phyloP scores from a whole-genome alignment of 2,888 invertebrate genomes.

The Sphaerophoria taeniata region DNA sequence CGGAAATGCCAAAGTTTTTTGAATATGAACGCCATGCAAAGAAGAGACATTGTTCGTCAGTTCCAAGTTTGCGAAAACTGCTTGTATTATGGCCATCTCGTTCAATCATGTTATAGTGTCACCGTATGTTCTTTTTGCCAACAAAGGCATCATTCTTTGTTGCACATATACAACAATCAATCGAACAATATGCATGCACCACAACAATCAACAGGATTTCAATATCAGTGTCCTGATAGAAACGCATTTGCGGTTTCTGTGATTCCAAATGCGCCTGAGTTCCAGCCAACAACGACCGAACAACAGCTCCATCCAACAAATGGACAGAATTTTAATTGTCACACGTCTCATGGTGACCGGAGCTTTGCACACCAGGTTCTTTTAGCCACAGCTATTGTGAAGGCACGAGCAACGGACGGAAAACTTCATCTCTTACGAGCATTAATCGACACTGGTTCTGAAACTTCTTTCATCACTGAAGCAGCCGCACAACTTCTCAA shows the following conservation, averaged over 20 bases:
- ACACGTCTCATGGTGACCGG: not conserved
- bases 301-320: not conserved
- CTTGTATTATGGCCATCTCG: not conserved
- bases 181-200: not conserved
- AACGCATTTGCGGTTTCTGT: not conserved
- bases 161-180: not conserved
- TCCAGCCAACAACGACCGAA: not conserved
- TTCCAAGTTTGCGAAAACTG: not conserved
- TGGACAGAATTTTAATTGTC: not conserved
- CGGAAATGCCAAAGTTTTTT: not conserved
- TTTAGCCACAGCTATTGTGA: not conserved
- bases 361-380: not conserved
- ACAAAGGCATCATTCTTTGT: constrained; percentile 6
- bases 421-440: not conserved
- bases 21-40: not conserved
- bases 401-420: not conserved
- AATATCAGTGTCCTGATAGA: not conserved
- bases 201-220: constrained; percentile 6
- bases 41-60: not conserved
- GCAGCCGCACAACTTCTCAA: constrained; percentile 5
- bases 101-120: not conserved
- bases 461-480: constrained; percentile 10
- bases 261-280: constrained; percentile 4
- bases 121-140: not conserved
- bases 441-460: constrained; percentile 2